A percentile compares a stretch with the other conserved stretches of the same genome.
Conservation (phyloP, 2,113 vertebrate genomes). For the Perccottus glenii region DNA sequence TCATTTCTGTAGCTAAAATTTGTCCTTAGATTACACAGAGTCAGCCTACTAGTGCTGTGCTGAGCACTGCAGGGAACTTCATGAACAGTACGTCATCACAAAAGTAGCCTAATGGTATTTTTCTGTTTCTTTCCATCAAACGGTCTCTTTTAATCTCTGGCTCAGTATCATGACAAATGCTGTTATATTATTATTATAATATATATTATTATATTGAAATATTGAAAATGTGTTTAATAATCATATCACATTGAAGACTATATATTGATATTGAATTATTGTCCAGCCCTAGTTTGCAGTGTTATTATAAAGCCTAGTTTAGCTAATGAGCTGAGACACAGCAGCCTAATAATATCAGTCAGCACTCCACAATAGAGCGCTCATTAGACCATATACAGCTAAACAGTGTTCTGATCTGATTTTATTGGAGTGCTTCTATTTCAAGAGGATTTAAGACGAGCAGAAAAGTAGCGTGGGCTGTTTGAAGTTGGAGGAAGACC, state of each 20-base stretch:
- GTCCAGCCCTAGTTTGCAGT: too few relatives aligned
- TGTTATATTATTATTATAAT: too few relatives aligned
- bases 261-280: too few relatives aligned
- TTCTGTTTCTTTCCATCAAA: constrained; percentile 33
- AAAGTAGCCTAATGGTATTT: too few relatives aligned
- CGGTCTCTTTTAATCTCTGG: constrained; percentile 16
- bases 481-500: constrained; percentile 15
- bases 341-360: constrained; percentile 67
- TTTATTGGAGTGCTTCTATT: constrained; percentile 8
- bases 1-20: not conserved
- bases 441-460: constrained; percentile 28
- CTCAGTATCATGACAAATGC: too few relatives aligned
- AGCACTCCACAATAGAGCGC: constrained; percentile 49
- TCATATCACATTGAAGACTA: too few relatives aligned
- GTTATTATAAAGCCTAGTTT: constrained; percentile 58
- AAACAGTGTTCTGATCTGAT: constrained; percentile 54
- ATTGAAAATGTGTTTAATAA: too few relatives aligned
- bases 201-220: too few relatives aligned
- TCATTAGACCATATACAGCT: constrained; percentile 62
- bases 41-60: too few relatives aligned
- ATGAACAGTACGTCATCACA: too few relatives aligned
- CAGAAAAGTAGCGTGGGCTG: constrained; percentile 36
- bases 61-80: constrained; percentile 1
- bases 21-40: constrained; percentile 5
- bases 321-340: constrained; percentile 66